Evolutionary conservation across 1,140 invertebrate genomes (phyloP).

Genomic region (Aleiodes sp.): DNA sequence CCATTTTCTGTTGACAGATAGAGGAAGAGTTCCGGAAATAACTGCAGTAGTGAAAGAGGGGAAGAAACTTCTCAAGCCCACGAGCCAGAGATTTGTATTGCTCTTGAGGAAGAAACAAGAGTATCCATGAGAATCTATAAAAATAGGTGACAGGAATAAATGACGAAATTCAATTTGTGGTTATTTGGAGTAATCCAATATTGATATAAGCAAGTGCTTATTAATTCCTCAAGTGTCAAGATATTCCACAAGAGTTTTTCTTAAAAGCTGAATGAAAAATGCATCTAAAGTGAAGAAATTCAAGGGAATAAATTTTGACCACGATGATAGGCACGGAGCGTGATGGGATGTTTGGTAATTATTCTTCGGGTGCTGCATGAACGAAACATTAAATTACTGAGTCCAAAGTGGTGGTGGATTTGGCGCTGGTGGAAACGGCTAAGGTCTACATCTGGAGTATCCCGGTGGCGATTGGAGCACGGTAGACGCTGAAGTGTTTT

Average conservation of each 20-base stretch:
- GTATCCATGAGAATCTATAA: too few relatives aligned
- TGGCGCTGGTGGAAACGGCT: background rate
- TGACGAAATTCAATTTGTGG: too few relatives aligned
- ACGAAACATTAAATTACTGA: background rate
- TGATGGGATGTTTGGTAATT: background rate
- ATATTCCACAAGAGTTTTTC: too few relatives aligned
- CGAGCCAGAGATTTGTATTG: background rate
- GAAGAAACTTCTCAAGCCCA: background rate
- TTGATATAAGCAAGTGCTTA: too few relatives aligned
- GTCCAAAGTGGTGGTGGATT: background rate
- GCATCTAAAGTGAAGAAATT: too few relatives aligned
- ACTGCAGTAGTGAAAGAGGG: background rate
- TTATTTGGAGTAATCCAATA: too few relatives aligned
- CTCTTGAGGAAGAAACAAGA: background rate
- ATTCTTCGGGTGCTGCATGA: background rate
- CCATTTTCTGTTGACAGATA: slow-evolving; percentile 12
- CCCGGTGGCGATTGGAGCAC: background rate
- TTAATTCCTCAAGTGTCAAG: too few relatives aligned
- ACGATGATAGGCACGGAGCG: background rate
- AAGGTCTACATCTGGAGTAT: background rate
- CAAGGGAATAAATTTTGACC: background rate
- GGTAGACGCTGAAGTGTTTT: background rate
- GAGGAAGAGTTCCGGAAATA: background rate
- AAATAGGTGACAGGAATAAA: too few relatives aligned
- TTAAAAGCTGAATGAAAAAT: too few relatives aligned